Evolutionary conservation across 2,888 invertebrate species (phyloP).

Genomic region (Crossocerus cetratus): DNA sequence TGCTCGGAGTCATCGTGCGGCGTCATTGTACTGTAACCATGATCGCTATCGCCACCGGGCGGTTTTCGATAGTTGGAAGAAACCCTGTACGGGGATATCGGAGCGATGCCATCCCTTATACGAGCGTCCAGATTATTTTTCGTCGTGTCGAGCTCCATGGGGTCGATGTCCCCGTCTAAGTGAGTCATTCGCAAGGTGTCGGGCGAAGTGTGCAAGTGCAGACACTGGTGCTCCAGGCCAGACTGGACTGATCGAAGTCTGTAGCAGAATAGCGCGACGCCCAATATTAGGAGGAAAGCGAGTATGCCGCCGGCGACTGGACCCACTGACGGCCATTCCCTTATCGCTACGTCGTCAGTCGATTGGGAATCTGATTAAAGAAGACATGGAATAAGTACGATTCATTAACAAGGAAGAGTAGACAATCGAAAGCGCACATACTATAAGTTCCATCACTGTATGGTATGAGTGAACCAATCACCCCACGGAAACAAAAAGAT

Average conservation of each 20-base stretch:
- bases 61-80: constrained; percentile 89
- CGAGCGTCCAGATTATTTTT: constrained; percentile 81
- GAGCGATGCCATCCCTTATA: constrained; percentile 82
- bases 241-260: constrained; percentile 80
- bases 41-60: constrained; percentile 91
- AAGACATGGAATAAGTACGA: neutral
- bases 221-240: constrained; percentile 78
- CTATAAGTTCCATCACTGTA: constrained; percentile 85
- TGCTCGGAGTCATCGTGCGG: constrained; percentile 94
- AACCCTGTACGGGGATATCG: constrained; percentile 92
- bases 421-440: constrained; percentile 48
- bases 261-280: constrained; percentile 91
- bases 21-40: constrained; percentile 96
- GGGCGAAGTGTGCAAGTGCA: constrained; percentile 76
- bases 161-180: constrained; percentile 84
- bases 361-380: constrained; percentile 70
- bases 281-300: constrained; percentile 88
- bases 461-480: constrained; percentile 89
- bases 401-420: neutral
- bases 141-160: constrained; percentile 69
- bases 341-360: constrained; percentile 66
- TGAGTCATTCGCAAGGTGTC: constrained; percentile 86
- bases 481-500: constrained; percentile 90
- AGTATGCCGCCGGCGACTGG: constrained; percentile 92
- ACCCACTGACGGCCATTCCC: constrained; percentile 84